phyloP scores from a whole-genome alignment of 2,888 invertebrate genomes.

The Ochropleura plecta region DNA sequence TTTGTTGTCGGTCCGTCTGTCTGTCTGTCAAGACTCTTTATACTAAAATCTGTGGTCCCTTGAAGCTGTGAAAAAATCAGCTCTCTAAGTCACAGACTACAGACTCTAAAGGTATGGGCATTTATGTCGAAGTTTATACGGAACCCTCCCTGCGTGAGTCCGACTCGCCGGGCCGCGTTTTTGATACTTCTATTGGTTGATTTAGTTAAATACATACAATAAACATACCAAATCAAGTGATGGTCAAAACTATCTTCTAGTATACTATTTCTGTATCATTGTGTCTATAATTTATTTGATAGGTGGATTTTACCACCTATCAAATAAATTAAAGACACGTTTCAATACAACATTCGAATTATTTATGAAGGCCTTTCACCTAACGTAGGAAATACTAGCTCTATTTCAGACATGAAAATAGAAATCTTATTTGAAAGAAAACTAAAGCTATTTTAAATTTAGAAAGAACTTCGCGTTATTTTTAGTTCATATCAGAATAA shows the following conservation, averaged over 20 bases:
- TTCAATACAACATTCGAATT: constrained; percentile 7
- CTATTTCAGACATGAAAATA: neutral
- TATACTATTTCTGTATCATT: constrained; percentile 2
- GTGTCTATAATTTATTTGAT: neutral
- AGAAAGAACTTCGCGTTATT: neutral
- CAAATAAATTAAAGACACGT: neutral
- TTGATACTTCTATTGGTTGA: neutral
- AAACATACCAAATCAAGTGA: neutral
- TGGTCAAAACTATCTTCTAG: neutral
- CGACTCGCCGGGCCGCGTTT: too few species aligned
- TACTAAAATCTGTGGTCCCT: too few species aligned
- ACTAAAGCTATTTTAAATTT: neutral
- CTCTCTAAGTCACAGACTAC: too few species aligned
- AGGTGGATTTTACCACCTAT: too few species aligned
- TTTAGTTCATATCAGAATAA: neutral
- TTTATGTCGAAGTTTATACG: too few species aligned
- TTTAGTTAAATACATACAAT: neutral
- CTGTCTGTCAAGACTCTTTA: too few species aligned
- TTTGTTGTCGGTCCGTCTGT: too few species aligned
- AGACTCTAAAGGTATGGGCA: too few species aligned
- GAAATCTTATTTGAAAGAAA: neutral
- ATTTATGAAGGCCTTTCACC: neutral
- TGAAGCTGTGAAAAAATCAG: too few species aligned
- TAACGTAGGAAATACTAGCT: neutral
- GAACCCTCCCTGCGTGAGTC: too few species aligned